Evolutionary conservation across 2,888 invertebrate genomes (phyloP), one percentile per base, ranked within the genome.

Genomic region (Pomacea canaliculata): DNA sequence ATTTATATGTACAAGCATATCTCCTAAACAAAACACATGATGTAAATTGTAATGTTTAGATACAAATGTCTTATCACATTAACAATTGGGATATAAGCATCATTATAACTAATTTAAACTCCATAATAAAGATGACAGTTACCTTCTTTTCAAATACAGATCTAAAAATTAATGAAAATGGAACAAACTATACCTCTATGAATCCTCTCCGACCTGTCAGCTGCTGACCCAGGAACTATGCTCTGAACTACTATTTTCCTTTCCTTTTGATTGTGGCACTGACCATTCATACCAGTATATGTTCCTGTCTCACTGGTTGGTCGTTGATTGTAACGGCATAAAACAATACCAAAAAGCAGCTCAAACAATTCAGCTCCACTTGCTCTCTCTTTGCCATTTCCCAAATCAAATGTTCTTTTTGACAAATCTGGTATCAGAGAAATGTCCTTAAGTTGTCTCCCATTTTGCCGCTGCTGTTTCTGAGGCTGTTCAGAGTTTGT

Each of bases 211-310:
- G 81, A 85, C 27, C 80, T 79, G 70, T 86, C 83, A 27, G 87
- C 85, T 62, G 82, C 78, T 70, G 84, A 84, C n/a, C 84, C 83
- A 12, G 79, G 76, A 49, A 83, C 76, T 2, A 87, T 85, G 70
- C 82, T 84, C 63, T 87, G 87, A 18, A 87, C 87, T 49, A 87
- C 85, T 19, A 87, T 78, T 70, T 85, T 87, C 60, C 86, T 81
- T 49, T 85, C 85, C 63, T 83, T 81, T 18, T 81, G 73, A 1
- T 81, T 77, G 60, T 81, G 81, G 46, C 81, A 82, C n/a, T 80
- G 69, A 10, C 75, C 70, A 23, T 49, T 69, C 13, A 51, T 37
- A 13, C 51, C 56, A 12, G 68, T 37, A n/a, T 60, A 66, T 48
- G 69, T 63, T 12, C 46, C 63, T 66, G 79, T 76, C 12, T 80